Conservation (phyloP, 2,888 invertebrate genomes). For the Griposia aprilina region DNA sequence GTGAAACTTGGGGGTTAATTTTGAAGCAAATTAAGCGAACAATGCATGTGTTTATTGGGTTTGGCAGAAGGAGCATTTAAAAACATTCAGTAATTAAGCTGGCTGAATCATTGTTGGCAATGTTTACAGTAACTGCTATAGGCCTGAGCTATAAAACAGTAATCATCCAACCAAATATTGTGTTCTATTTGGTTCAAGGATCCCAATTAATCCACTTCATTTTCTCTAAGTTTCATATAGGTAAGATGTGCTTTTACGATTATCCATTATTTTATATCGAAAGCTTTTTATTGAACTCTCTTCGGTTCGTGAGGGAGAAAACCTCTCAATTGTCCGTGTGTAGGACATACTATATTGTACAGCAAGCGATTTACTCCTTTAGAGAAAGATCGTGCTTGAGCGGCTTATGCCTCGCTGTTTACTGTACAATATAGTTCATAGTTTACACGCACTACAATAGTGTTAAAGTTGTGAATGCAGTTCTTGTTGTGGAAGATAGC, state of each 20-base stretch:
- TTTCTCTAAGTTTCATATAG: constrained; percentile 13
- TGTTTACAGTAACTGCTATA: neutral
- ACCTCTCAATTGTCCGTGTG: constrained; percentile 28
- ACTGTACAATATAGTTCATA: neutral
- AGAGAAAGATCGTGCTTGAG: constrained; percentile 9
- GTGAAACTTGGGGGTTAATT: neutral
- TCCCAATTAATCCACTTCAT: constrained; percentile 2
- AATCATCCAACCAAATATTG: neutral
- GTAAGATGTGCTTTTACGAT: constrained; percentile 1
- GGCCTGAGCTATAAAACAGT: neutral
- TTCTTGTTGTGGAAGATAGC: neutral
- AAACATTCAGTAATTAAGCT: neutral
- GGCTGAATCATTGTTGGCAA: neutral
- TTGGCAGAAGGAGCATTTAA: neutral
- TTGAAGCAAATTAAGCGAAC: neutral
- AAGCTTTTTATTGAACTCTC: constrained; percentile 17
- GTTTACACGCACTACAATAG: neutral
- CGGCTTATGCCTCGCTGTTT: constrained; percentile 4
- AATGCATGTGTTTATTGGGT: neutral
- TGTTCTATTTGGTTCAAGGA: neutral
- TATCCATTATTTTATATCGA: constrained; percentile 34
- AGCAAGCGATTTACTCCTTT: constrained; percentile 17
- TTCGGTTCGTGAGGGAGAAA: constrained; percentile 19
- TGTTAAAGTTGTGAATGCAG: constrained; percentile 18
- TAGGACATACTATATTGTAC: constrained; percentile 22